Evolutionary conservation across 2,113 vertebrate species (phyloP).

Genomic region (Cheilinus undulatus): DNA sequence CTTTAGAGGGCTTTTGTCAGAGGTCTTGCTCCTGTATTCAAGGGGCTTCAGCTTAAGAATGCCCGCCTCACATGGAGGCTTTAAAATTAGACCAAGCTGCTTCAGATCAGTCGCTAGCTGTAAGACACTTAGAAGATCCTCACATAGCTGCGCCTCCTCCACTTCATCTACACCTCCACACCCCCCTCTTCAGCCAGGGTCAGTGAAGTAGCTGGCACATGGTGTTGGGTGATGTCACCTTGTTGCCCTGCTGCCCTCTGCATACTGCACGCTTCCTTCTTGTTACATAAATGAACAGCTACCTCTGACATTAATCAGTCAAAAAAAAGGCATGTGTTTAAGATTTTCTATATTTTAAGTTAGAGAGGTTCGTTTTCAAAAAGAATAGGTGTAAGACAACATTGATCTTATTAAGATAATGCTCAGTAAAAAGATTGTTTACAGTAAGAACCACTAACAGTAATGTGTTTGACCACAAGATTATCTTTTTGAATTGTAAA

Average conservation of each 20-base stretch:
- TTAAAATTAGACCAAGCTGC: slow-evolving; percentile 66
- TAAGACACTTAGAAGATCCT: slow-evolving; percentile 54
- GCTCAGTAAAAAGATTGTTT: no score
- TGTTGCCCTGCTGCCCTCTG: slow-evolving; percentile 53
- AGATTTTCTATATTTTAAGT: no score
- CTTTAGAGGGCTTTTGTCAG: slow-evolving; percentile 27
- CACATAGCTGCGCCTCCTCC: slow-evolving; percentile 25
- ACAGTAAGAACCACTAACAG: no score
- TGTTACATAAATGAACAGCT: slow-evolving; percentile 19
- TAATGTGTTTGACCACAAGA: no score
- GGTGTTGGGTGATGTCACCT: slow-evolving; percentile 66
- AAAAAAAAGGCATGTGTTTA: not conserved
- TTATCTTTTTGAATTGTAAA: no score
- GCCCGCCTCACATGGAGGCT: slow-evolving; percentile 30
- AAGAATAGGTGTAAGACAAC: no score
- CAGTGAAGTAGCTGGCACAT: slow-evolving; percentile 40
- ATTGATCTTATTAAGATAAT: no score
- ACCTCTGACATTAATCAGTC: not conserved
- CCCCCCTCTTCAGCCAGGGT: slow-evolving; percentile 13
- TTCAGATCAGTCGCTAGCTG: slow-evolving; percentile 50
- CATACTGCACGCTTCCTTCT: slow-evolving; percentile 26
- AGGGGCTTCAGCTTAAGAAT: slow-evolving; percentile 12
- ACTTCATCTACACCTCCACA: not conserved
- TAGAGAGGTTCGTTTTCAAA: no score
- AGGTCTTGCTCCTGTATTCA: slow-evolving; percentile 29